These are phyloP conservation scores for Luehdorfia chinensis DNA, from an alignment of 1,140 invertebrate genomes.

Conservation along the genomic window DNA sequence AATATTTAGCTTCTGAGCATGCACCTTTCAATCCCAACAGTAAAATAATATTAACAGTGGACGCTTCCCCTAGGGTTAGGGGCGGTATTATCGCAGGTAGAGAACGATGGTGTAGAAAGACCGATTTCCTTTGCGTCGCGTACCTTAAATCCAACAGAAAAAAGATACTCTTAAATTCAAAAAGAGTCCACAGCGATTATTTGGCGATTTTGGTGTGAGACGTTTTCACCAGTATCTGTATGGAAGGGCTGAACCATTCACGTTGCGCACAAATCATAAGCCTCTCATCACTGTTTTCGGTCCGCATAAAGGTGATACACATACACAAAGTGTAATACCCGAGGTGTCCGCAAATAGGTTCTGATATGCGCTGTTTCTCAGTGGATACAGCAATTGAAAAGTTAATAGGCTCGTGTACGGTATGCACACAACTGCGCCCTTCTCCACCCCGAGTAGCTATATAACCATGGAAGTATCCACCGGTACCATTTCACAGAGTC, in stretches of 20 bases:
- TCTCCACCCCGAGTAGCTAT: no score
- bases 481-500: no score
- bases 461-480: no score
- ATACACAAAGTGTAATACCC: no score
- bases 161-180: constrained; percentile 23
- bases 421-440: no score
- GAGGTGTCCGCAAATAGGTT: constrained; percentile 28
- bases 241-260: constrained; percentile 22
- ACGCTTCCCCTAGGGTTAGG: constrained; percentile 43
- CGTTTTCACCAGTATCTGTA: constrained; percentile 45
- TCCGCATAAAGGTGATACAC: constrained; percentile 11
- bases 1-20: constrained; percentile 30
- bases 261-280: constrained; percentile 25
- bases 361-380: constrained; percentile 29
- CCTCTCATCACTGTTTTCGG: constrained; percentile 25
- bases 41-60: no score
- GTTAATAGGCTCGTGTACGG: no score
- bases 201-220: constrained; percentile 22
- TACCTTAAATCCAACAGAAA: no score
- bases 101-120: constrained; percentile 10
- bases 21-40: constrained; percentile 51
- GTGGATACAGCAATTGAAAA: constrained; percentile 27
- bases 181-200: constrained; percentile 27
- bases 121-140: constrained; percentile 23
- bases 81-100: constrained; percentile 40